Base-by-base conservation (phyloP, 2,888 invertebrate genomes). In the Drosophila gaucha region DNA sequence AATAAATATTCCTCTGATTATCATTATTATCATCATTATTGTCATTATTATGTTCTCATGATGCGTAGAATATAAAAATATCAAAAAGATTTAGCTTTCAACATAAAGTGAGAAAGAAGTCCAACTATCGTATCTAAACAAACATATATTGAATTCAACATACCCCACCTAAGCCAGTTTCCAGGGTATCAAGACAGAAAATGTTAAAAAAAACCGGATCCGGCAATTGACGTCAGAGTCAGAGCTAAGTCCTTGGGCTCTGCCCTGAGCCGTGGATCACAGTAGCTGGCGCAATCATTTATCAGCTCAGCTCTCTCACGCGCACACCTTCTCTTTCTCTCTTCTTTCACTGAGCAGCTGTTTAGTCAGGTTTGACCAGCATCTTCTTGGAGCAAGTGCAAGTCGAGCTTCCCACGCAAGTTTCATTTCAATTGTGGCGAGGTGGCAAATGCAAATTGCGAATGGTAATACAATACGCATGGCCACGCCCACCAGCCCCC, bases 381-480 rank as follows among this genome's bases (percentile, higher is more conserved):
- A 8, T 5, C 50, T 10, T 3, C 35, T 24, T 9, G 6, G 38
- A 49, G 49, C 41, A 6, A 58, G 38, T 54, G 44, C 43, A 44
- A 30, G 30, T 10, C 9, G 39, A 9, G n/a, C 16, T 58, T 76
- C 65, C 50, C 57, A 59, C 65, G 47, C 52, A 12, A 14, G 18
- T 22, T 18, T 10, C 26, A 43, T 49, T 79, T 80, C 67, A 51
- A 67, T 83, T 78, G 77, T 67, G 78, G 68, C 49, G 70, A 74
- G 75, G 31, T 30, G 46, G 49, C 44, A 72, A 80, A 89, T 89
- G 89, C 80, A 89, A 89, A 89, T 89, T 70, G 66, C 39, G 51
- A 55, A 28, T 49, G 67, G 85, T 86, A 86, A 86, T 76, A 76
- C 74, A 84, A 90, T 89, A 86, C 76, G n/a, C 10, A 0, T 22